phyloP scores from a whole-genome alignment of 2,797 vertebrate species.

The Aselliscus stoliczkanus region DNA sequence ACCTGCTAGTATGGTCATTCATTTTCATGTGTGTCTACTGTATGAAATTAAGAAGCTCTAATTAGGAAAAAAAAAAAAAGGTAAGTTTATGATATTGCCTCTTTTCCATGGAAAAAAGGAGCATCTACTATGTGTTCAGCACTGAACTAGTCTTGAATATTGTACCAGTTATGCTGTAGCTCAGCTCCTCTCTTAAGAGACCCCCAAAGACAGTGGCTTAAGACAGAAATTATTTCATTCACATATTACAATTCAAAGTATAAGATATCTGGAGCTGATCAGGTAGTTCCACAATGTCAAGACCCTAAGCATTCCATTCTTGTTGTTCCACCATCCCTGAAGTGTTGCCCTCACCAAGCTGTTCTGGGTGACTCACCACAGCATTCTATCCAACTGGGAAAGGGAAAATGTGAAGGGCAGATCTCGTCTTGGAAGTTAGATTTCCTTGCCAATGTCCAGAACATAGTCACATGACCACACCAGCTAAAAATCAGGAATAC shows the following conservation, averaged over 20 bases:
- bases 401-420: not conserved
- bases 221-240: slow-evolving; percentile 28
- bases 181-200: slow-evolving; percentile 6
- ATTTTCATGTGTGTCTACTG: not conserved
- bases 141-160: slow-evolving; percentile 9
- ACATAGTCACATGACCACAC: not conserved
- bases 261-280: not conserved
- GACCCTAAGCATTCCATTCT: not conserved
- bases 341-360: not conserved
- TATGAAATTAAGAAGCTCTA: slow-evolving; percentile 3
- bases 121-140: not conserved
- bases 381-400: not conserved
- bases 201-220: not conserved
- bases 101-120: not conserved
- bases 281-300: not conserved
- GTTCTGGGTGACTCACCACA: not conserved
- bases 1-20: not conserved
- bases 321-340: not conserved
- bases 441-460: not conserved
- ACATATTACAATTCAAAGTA: not conserved
- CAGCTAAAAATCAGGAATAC: not conserved
- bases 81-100: not conserved
- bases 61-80: not conserved
- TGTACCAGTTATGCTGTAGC: not conserved
- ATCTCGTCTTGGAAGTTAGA: not conserved